Conservation (phyloP, 2,888 invertebrate genomes). For the Leucophenga maculata region DNA sequence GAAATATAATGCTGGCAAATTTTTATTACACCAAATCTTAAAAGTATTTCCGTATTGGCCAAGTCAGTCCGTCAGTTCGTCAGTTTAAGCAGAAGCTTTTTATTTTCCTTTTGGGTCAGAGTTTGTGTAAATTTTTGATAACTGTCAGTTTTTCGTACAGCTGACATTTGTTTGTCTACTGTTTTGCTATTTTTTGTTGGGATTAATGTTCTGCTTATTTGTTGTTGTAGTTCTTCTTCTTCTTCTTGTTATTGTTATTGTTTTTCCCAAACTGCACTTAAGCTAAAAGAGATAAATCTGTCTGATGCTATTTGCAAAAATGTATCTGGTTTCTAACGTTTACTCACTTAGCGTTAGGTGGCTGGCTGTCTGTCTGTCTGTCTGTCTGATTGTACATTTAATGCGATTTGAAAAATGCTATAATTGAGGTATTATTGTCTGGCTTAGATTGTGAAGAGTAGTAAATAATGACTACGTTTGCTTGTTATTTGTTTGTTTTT, state of each 20-base stretch:
- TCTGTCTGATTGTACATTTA: not conserved
- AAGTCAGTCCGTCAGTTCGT: not conserved
- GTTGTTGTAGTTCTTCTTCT: too few relatives aligned
- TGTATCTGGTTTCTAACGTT: constrained; percentile 7
- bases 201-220: constrained; percentile 6
- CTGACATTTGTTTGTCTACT: constrained; percentile 14
- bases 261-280: not conserved
- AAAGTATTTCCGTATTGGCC: not conserved
- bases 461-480: too few relatives aligned
- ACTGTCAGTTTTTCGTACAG: constrained; percentile 13
- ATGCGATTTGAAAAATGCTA: constrained; percentile 8
- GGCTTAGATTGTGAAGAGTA: too few relatives aligned
- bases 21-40: too few relatives aligned
- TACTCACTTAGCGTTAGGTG: not conserved
- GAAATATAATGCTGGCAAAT: too few relatives aligned
- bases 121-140: constrained; percentile 13
- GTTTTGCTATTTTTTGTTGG: not conserved
- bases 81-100: too few relatives aligned
- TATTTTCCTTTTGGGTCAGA: too few relatives aligned
- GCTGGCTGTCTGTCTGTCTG: not conserved
- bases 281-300: constrained; percentile 21
- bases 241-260: not conserved
- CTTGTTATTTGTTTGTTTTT: too few relatives aligned
- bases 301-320: constrained; percentile 20
- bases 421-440: constrained; percentile 15